phyloP scores from a whole-genome alignment of 1,140 invertebrate genomes.

The Drosophila tsacasi region DNA sequence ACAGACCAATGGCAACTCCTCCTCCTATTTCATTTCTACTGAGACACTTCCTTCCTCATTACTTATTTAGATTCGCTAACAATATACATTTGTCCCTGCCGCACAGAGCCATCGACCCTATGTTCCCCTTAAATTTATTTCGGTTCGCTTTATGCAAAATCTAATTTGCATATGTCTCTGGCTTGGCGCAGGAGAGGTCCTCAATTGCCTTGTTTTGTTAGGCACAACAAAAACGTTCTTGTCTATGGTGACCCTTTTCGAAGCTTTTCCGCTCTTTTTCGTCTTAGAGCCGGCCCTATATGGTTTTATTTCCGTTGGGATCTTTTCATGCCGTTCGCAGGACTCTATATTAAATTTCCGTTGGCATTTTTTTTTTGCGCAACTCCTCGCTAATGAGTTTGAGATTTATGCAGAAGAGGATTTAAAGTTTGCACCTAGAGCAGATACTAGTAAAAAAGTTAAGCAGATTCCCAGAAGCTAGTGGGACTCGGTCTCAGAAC shows the following conservation, averaged over 20 bases:
- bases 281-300: slow-evolving; percentile 16
- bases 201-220: slow-evolving; percentile 61
- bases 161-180: slow-evolving; percentile 69
- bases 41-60: slow-evolving; percentile 52
- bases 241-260: slow-evolving; percentile 57
- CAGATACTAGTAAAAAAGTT: slow-evolving; percentile 69
- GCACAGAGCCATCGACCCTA: neutral
- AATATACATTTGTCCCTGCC: slow-evolving; percentile 33
- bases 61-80: slow-evolving; percentile 61
- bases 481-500: slow-evolving; percentile 24
- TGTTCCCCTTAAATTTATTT: slow-evolving; percentile 38
- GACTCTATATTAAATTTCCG: slow-evolving; percentile 7
- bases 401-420: slow-evolving; percentile 30
- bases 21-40: slow-evolving; percentile 45
- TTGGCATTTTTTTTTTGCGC: neutral
- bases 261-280: slow-evolving; percentile 15
- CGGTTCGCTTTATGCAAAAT: slow-evolving; percentile 62
- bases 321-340: slow-evolving; percentile 10
- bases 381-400: slow-evolving; percentile 20
- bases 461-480: slow-evolving; percentile 65
- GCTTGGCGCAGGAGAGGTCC: slow-evolving; percentile 25
- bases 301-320: slow-evolving; percentile 19
- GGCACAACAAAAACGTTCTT: slow-evolving; percentile 54
- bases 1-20: slow-evolving; percentile 34
- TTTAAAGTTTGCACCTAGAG: slow-evolving; percentile 47